Evolutionary conservation across 2,888 invertebrate genomes (phyloP).

Genomic region (Vannuccia rotundouncinata): DNA sequence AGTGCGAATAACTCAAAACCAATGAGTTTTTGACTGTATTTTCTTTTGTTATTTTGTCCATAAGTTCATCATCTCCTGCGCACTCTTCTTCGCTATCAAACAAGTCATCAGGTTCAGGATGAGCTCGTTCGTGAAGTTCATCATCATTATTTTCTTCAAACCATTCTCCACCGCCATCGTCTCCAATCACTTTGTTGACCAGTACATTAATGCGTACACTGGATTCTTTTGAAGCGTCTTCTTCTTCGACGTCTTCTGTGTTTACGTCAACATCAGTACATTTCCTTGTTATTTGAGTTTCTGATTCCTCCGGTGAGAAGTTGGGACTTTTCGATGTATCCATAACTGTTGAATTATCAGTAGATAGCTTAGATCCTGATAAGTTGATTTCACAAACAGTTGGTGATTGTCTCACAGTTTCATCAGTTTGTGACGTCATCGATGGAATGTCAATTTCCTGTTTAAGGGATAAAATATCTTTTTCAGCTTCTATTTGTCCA

Average conservation of each 20-base stretch:
- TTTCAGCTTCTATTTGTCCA: too few relatives aligned
- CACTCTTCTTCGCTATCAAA: conserved; percentile 1
- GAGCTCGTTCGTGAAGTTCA: not conserved
- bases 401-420: too few relatives aligned
- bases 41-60: not conserved
- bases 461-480: too few relatives aligned
- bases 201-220: not conserved
- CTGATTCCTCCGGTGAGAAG: too few relatives aligned
- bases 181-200: not conserved
- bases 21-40: not conserved
- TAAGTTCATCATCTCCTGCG: not conserved
- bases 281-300: too few relatives aligned
- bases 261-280: too few relatives aligned
- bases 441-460: too few relatives aligned
- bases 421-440: too few relatives aligned
- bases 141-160: not conserved
- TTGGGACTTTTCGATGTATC: too few relatives aligned
- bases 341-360: too few relatives aligned
- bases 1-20: not conserved
- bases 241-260: not conserved
- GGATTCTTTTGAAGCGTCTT: not conserved
- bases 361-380: too few relatives aligned
- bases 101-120: not conserved
- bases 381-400: too few relatives aligned
- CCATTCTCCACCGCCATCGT: not conserved